Evolutionary conservation across 2,797 vertebrate genomes (phyloP), one percentile per base, ranked within the genome.

Genomic region (Hipposideros larvatus): DNA sequence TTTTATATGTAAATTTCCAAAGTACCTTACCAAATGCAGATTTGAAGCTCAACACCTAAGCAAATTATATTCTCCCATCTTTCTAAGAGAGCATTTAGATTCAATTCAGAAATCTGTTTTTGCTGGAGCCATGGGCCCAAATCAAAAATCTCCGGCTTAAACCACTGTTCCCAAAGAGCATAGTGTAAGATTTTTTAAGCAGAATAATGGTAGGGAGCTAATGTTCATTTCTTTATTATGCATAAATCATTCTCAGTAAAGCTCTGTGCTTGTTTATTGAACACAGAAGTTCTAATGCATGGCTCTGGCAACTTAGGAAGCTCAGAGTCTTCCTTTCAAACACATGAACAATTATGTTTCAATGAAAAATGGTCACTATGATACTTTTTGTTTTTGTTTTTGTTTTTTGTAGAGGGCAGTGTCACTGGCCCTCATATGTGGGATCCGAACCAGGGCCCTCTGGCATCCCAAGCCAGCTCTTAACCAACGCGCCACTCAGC

Each of bases 1-100:
- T 94, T 93, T 97, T 95, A 94, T 79, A 94, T 94, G 90, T 71
- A 96, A 94, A 91, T 96, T 94, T 95, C 83, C 24, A 70, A 94
- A 96, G 82, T 79, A 31, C n/a, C 70, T 91, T 86, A 92, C 96
- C 83, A 94, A 68, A 91, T 91, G 55, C 0, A 22, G 34, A 83
- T 93, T 86, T 96, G 65, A 66, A 90, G 91, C 55, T 96, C 78
- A 83, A 70, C 68, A 87, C 41, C 73, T 91, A 94, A 95, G 61
- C 61, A 95, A 51, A 95, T 79, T 66, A 83, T 43, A 66, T 92
- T 93, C 71, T 75, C 34, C 61, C 61, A 66, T 96, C 15, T 92
- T 97, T 93, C 90, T 26, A 80, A 61, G 65, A 59, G 2, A 91
- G 19, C 66, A 90, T 94, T 94, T 94, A 78, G 71, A 93, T 93